Evolutionary conservation across 2,888 invertebrate genomes (phyloP).

Genomic region (Salticus scenicus): DNA sequence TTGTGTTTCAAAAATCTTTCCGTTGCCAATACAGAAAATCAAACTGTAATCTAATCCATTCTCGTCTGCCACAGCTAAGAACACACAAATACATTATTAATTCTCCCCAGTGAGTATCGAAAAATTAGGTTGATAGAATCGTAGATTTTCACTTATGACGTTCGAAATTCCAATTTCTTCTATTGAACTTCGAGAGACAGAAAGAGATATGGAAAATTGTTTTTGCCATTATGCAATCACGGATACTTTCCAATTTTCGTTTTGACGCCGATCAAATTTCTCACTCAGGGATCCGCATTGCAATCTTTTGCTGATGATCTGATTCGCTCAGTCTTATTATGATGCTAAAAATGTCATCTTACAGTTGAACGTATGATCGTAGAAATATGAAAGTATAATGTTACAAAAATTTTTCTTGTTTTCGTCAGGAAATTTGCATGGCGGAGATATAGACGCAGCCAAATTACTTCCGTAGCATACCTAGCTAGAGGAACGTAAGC

Average conservation of each 20-base stretch:
- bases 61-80: conserved; percentile 11
- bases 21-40: conserved; percentile 6
- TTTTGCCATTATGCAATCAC: conserved; percentile 19
- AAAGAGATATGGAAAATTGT: conserved; percentile 16
- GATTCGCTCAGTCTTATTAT: conserved; percentile 44
- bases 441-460: neutral
- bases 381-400: conserved; percentile 19
- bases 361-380: neutral
- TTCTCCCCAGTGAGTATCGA: conserved; percentile 19
- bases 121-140: conserved; percentile 12
- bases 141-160: conserved; percentile 12
- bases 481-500: neutral
- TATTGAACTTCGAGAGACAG: neutral
- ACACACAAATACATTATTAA: conserved; percentile 15
- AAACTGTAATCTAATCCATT: conserved; percentile 9
- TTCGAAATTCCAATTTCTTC: conserved; percentile 19
- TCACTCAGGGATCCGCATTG: neutral
- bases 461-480: neutral
- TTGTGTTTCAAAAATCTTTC: conserved; percentile 15
- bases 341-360: conserved; percentile 15
- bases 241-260: conserved; percentile 11
- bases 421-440: neutral
- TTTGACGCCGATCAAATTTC: conserved; percentile 16
- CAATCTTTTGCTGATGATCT: conserved; percentile 16
- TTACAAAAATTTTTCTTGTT: conserved; percentile 1